Base-by-base conservation (phyloP, 2,113 vertebrate species). In the Climacteris rufus region DNA sequence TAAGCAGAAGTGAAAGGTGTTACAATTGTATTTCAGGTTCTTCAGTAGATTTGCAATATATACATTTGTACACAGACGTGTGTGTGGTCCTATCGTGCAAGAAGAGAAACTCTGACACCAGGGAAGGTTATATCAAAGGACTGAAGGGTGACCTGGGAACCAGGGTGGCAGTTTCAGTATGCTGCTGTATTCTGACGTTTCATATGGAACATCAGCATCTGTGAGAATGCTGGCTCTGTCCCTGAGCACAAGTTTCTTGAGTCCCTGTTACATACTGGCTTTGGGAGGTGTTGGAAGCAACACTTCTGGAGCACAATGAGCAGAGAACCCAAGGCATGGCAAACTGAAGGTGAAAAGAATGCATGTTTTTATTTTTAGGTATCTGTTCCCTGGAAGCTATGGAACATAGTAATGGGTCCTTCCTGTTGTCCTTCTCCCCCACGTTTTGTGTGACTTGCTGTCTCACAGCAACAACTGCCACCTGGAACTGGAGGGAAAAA, bases 121-220 rank as follows among this genome's bases (percentile, higher is more conserved):
- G 10, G 35, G 7, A 59, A 37, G 13, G 6, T 4, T 39, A 19
- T 22, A 40, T 13, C 39, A 39, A 42, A 79, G 35, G 37, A 16
- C 15, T n/a, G 23, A 50, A 37, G 40, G 35, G 22, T 68, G 28
- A 47, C 23, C 30, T 42, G 33, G 83, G 47, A 45, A 11, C 15
- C 18, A 59, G 49, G 21, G 12, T 42, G 66, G 12, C 42, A 20
- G 10, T 21, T 61, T 37, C n/a, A 25, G 18, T 30, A 4, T 2
- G 19, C 20, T 60, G 44, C 39, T 68, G 33, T 64, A 9, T 59
- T 83, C 25, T 59, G 23, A 1, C 39, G 6, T 50, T 76, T 71
- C 18, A 11, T 2, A 1, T 20, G n/a, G n/a, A 57, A 21, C 10
- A 22, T 7, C 7, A 11, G 0, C 3, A 8, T 6, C 13, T 42